phyloP scores from a whole-genome alignment of 2,113 vertebrate species.

The Haplochromis burtoni region DNA sequence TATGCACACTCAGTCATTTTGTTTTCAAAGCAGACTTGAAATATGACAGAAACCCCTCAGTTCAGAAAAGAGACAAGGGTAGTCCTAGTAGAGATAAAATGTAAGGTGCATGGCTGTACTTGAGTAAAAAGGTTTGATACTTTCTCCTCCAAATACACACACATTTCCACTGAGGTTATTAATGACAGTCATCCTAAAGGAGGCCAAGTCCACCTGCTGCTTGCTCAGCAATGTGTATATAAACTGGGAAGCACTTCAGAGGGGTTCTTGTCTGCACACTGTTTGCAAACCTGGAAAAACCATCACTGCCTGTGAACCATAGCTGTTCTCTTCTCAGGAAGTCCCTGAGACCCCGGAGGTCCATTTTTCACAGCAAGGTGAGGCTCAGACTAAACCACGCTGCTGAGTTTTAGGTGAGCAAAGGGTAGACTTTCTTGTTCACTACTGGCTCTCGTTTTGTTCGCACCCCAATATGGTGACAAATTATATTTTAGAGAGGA shows the following conservation, averaged over 20 bases:
- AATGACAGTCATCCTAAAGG: not conserved
- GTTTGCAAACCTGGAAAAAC: slow-evolving; percentile 59
- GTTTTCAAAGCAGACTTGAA: not conserved
- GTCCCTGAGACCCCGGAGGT: not conserved
- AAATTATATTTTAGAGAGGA: not conserved
- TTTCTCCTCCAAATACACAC: not conserved
- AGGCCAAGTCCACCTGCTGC: not conserved
- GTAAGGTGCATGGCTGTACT: not conserved
- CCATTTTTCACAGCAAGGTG: slow-evolving; percentile 16
- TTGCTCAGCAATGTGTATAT: slow-evolving; percentile 8
- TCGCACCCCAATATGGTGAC: not conserved
- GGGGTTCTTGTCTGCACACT: not conserved
- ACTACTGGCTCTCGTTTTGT: not conserved
- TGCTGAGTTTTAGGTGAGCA: not conserved
- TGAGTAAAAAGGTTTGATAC: not conserved
- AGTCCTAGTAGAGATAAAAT: not conserved
- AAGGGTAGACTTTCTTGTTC: not conserved
- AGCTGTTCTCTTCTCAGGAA: slow-evolving; percentile 14
- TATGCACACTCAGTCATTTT: not conserved
- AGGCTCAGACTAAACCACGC: not conserved
- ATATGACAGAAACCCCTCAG: not conserved
- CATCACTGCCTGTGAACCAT: slow-evolving; percentile 28
- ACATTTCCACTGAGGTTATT: not conserved
- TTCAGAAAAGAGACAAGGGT: not conserved
- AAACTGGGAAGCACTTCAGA: slow-evolving; percentile 39